Base-by-base conservation (phyloP, 2,888 invertebrate species). In the Neoitamus cyanurus region DNA sequence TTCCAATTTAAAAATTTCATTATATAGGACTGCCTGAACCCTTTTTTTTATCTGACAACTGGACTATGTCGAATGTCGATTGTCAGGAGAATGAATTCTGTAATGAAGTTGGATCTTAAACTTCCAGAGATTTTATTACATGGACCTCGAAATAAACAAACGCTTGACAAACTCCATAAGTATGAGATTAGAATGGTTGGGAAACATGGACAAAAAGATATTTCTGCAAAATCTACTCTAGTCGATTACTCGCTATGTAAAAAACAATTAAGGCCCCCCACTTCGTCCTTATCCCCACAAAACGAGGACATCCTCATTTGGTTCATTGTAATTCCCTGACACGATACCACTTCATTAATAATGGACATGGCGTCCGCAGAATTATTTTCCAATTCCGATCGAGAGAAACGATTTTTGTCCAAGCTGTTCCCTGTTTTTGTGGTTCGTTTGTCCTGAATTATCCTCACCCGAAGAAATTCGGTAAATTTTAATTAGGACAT, bases 401-500 rank as follows among this genome's bases (percentile, higher is more conserved):
- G 58, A 20, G 75, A 7, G 75, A 75, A 46, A 13, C 28, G 28
- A 46, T 75, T 25, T 46, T 30, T 28, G 2, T 28, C 30, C 48
- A 11, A 4, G 4, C 11, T 72, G 30, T 31, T 4, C 37, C 25
- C 7, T 48, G 7, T 20, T 48, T 58, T 25, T 6, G 42, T 58
- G 58, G 58, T 25, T 5, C 58, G 58, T 25, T 58, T 58, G 58
- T 58, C 28, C 75, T 37, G 42, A 20, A 73, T 73, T 73, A 73
- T 73, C 73, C 36, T 36, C 34, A 42, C 20, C 42, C 46, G 25
- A n/a, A 31, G 70, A 31, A 31, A 31, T 75, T 46, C 42, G 28
- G 25, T 13, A 75, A 75, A 37, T 75, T 75, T 75, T 75, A 75
- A 75, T 75, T 75, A 75, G 37, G 42, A 20, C 75, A 75, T 75